Evolutionary conservation across 2,888 invertebrate species (phyloP), one percentile per base, ranked within the genome.

Genomic region (Odontothrips loti): DNA sequence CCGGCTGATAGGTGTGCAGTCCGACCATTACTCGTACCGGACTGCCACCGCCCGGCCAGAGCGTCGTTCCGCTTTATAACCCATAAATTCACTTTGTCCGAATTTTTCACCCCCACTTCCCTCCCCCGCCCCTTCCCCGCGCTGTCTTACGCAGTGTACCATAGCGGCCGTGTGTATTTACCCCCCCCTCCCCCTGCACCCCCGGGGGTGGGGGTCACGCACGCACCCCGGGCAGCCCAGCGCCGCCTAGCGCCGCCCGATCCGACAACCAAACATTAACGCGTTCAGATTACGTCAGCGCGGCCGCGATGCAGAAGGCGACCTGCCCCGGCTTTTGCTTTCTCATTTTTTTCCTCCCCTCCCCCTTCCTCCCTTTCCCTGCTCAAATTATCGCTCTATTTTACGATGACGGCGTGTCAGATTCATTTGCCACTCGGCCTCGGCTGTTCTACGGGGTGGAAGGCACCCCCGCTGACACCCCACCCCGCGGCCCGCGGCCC

Each of bases 201-300:
- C 51, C 51, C 58, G 15, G 34, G 3, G 34, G 34, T n/a, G 34
- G 34, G 34, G 34, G 34, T 43, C 58, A 17, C 51, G 51, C 51
- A 51, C 51, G 51, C 17, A 58, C 58, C 17, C 15, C 17, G 15
- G 15, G 58, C 58, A 51, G 12, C 17, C 17, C 51, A 51, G n/a
- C n/a, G n/a, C n/a, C n/a, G n/a, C n/a, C n/a, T n/a, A n/a, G 34
- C 58, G 17, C 20, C 58, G 17, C 15, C 58, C 17, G n/a, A 58
- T 58, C 58, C 68, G 68, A 75, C 68, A 75, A 75, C 68, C 68
- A 75, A 75, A 75, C 27, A 75, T 75, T 75, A 75, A 75, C 68
- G 68, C 68, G 68, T 75, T 75, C 1, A 75, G 68, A 75, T 75
- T 75, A 75, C 68, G 68, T 75, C 68, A 75, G 68, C 68, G 68